Evolutionary conservation across 2,797 vertebrate species (phyloP), one percentile per base, ranked within the genome.

Genomic region (Oreochromis mossambicus): DNA sequence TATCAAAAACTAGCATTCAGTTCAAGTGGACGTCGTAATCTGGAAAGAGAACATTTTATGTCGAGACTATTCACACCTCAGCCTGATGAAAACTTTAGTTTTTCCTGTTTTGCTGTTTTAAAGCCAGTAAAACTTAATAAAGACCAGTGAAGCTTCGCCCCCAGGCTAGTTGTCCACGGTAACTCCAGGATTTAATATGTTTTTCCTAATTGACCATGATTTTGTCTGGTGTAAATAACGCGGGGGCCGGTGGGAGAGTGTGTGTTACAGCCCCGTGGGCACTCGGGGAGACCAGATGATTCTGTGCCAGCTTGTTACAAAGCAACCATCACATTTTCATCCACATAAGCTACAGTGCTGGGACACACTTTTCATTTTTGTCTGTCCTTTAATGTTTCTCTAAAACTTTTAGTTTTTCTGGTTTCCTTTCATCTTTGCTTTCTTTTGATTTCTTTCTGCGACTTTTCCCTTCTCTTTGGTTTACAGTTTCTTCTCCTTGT

Each of bases 151-250:
- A 78, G 70, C 70, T 11, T 24, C 5, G 5, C 3, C 4, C 79
- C 26, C 51, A 4, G 83, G 77, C 80, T 56, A 13, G 61, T 26
- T 63, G 88, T 87, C 84, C 83, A 14, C 76, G 29, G 56, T 46
- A 41, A 76, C 87, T 87, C 61, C 32, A 51, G 52, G 55, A 61
- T 87, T 94, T 88, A 88, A 86, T 88, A 78, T 0, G 55, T 87
- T 88, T 91, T 93, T 91, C 89, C 92, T 91, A 93, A 92, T 91
- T 90, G 90, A 61, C 58, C 83, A 41, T 89, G 82, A 86, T 92
- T 92, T 48, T 50, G 68, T 87, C 78, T 84, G 83, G 77, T 86
- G 86, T 87, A 73, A 85, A 86, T 38, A 85, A 58, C 29, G 86
- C n/a, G 38, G 82, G 78, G 21, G 87, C 48, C 6, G 21, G 77